Conservation (phyloP, 2,797 vertebrate genomes). For the Gymnodraco acuticeps region DNA sequence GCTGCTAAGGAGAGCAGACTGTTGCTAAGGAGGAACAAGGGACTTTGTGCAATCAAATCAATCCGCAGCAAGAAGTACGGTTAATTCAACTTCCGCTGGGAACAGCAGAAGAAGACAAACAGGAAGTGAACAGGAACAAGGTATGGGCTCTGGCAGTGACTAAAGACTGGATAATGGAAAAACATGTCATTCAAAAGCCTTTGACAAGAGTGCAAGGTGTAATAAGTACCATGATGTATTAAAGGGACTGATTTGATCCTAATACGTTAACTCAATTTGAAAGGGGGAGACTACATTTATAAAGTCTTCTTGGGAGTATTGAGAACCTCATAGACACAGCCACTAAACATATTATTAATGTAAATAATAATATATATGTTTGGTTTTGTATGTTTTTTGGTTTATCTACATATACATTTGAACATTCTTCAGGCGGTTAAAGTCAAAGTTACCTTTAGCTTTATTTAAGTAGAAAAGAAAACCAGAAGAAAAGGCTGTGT, state of each 20-base stretch:
- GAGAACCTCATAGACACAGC: neutral
- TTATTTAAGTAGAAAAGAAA: neutral
- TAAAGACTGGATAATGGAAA: slow-evolving; percentile 18
- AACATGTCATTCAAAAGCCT: slow-evolving; percentile 22
- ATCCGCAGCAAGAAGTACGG: neutral
- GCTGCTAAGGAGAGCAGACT: too few species aligned
- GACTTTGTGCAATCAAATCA: neutral
- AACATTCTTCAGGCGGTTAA: too few species aligned
- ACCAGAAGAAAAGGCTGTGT: slow-evolving; percentile 5
- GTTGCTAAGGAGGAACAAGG: too few species aligned
- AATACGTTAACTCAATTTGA: slow-evolving; percentile 28
- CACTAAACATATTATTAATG: slow-evolving; percentile 19
- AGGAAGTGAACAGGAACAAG: too few species aligned
- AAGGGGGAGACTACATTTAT: slow-evolving; percentile 20
- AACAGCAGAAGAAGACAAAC: neutral
- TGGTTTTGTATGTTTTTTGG: neutral
- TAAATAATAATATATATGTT: neutral
- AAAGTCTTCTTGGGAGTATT: slow-evolving; percentile 12
- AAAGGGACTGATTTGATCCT: slow-evolving; percentile 25
- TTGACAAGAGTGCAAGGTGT: slow-evolving; percentile 13
- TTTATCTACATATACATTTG: neutral
- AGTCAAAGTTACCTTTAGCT: too few species aligned
- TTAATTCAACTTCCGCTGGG: too few species aligned
- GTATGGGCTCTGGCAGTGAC: too few species aligned
- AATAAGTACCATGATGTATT: slow-evolving; percentile 41